phyloP scores from a whole-genome alignment of 2,797 vertebrate genomes.

The Amniataba percoides region DNA sequence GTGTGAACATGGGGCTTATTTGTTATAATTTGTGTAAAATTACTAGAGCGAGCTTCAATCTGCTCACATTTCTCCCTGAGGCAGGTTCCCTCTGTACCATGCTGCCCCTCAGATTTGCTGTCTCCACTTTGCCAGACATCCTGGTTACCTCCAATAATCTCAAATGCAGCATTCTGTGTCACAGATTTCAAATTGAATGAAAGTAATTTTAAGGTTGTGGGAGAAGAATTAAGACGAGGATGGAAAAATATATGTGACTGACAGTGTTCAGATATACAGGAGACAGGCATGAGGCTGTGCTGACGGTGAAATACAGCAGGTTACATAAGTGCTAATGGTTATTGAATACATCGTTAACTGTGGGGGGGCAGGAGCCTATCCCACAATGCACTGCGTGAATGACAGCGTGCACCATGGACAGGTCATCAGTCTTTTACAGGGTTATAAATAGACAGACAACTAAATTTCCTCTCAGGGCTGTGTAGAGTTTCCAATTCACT shows the following conservation, averaged over 20 bases:
- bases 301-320: slow-evolving; percentile 22
- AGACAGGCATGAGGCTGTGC: slow-evolving; percentile 9
- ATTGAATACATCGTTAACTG: slow-evolving; percentile 17
- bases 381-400: slow-evolving; percentile 34
- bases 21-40: slow-evolving; percentile 39
- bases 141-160: slow-evolving; percentile 17
- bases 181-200: slow-evolving; percentile 11
- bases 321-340: slow-evolving; percentile 40
- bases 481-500: slow-evolving; percentile 12
- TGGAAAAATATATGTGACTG: slow-evolving; percentile 11
- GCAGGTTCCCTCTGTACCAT: slow-evolving; percentile 4
- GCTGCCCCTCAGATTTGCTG: background rate
- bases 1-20: slow-evolving; percentile 5
- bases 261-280: slow-evolving; percentile 10
- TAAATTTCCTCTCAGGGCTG: slow-evolving; percentile 1
- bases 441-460: slow-evolving; percentile 20
- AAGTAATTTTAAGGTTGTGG: slow-evolving; percentile 16
- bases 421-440: slow-evolving; percentile 18
- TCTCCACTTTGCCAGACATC: slow-evolving; percentile 4
- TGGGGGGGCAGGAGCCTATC: background rate
- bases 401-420: background rate
- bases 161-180: slow-evolving; percentile 4
- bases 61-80: slow-evolving; percentile 11
- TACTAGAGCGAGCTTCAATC: background rate
- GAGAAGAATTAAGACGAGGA: slow-evolving; percentile 15